These are phyloP conservation scores for Mythimna vitellina DNA, from an alignment of 2,888 invertebrate genomes.

Conservation along the genomic window DNA sequence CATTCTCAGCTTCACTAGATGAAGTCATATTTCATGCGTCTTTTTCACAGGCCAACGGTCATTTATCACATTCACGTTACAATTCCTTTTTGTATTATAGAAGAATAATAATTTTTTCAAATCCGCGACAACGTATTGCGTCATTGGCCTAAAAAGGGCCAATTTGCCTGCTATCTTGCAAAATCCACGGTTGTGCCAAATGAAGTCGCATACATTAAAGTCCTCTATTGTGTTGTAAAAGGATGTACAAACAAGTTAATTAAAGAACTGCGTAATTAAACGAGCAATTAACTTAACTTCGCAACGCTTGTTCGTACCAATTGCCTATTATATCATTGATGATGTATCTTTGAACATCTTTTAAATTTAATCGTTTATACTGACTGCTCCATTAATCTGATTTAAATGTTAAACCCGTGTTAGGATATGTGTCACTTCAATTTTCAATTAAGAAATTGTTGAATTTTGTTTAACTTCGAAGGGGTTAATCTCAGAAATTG, in stretches of 20 bases:
- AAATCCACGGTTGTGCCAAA: constrained; percentile 14
- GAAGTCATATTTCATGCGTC: too few species aligned
- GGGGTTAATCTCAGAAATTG: too few species aligned
- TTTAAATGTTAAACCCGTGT: too few species aligned
- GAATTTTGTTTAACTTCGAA: too few species aligned
- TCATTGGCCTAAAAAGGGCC: background rate
- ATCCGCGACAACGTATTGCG: too few species aligned
- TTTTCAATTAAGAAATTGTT: too few species aligned
- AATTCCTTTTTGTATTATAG: background rate
- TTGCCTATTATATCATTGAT: constrained; percentile 4
- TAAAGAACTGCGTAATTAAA: constrained; percentile 25
- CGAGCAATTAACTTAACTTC: constrained; percentile 20
- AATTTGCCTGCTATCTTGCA: constrained; percentile 5
- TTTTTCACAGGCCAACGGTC: too few species aligned
- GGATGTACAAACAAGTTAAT: constrained; percentile 33
- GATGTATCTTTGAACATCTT: background rate
- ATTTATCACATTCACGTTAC: too few species aligned
- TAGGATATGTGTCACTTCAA: too few species aligned
- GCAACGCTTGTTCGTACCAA: constrained; percentile 12
- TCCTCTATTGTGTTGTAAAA: constrained; percentile 30
- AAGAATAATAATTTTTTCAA: background rate
- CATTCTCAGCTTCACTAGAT: too few species aligned
- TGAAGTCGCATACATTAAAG: constrained; percentile 7
- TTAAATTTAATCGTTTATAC: background rate
- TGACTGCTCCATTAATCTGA: too few species aligned